Percentiles rank a stretch among this genome's conserved stretches.
phyloP scores from a whole-genome alignment of 2,888 invertebrate species.

The Sthenelais limicola region DNA sequence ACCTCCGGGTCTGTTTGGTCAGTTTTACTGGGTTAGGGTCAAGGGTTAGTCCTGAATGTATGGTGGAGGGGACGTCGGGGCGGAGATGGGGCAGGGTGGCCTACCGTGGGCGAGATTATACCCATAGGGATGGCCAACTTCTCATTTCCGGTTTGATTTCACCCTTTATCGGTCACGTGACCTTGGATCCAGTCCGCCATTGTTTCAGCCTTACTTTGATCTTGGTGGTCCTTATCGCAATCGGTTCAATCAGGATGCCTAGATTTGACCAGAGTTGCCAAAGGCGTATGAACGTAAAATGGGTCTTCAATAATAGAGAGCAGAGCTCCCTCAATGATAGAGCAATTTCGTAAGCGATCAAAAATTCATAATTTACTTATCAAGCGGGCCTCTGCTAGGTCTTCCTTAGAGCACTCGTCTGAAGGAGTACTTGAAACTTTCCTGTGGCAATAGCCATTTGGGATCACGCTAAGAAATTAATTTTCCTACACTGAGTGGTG shows the following conservation, averaged over 20 bases:
- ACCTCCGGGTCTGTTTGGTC: background rate
- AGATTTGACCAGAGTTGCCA: background rate
- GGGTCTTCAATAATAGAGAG: too few species aligned
- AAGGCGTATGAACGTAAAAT: too few species aligned
- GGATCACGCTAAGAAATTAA: too few species aligned
- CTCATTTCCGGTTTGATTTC: conserved; percentile 19
- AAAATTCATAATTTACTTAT: too few species aligned
- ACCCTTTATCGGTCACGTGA: conserved; percentile 4
- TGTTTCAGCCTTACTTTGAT: conserved; percentile 32
- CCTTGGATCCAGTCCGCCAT: background rate
- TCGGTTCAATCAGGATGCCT: conserved; percentile 11
- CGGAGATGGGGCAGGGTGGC: background rate
- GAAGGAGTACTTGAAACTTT: too few species aligned
- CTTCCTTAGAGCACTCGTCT: too few species aligned
- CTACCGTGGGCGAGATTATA: background rate
- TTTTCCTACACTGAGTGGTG: too few species aligned
- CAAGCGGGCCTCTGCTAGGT: too few species aligned
- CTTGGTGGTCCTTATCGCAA: conserved; percentile 11
- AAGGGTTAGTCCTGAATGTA: conserved; percentile 25
- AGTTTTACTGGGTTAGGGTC: conserved; percentile 20
- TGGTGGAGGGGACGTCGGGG: conserved; percentile 17
- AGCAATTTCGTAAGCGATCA: too few species aligned
- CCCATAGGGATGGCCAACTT: background rate
- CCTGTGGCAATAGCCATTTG: too few species aligned
- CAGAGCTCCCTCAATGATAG: too few species aligned